Base-by-base conservation (phyloP, 2,888 invertebrate species). In the Synergus japonicus region DNA sequence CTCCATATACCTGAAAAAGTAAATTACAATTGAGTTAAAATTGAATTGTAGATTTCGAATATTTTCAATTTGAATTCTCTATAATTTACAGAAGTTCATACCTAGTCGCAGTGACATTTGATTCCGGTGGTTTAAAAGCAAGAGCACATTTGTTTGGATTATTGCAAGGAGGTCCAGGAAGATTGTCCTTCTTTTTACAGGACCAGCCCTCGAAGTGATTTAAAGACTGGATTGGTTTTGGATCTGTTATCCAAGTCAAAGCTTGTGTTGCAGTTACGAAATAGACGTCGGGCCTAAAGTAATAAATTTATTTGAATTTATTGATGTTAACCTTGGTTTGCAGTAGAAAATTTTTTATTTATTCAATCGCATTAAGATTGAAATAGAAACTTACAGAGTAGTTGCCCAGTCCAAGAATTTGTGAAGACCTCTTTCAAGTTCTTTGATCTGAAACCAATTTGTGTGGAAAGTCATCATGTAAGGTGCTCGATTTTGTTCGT, bases 381-480 rank as follows among this genome's bases (percentile, higher is more conserved):
- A 15, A 37, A 60, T 37, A 58, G 65, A 76, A 85, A 94, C 95
- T 94, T 92, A 96, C 96, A 95, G 92, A 84, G 94, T 94, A 64
- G 95, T 93, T 0, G 96, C 95, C 96, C 97, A 97, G 85, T 96
- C 95, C 80, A 98, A 93, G 93, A 98, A 98, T 92, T 97, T 97
- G 86, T 96, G 96, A 1, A 98, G 93, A 29, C 97, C 98, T 80
- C 93, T 93, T 90, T 97, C 97, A 13, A 97, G 93, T 87, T 95
- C 96, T 89, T 96, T 97, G 87, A 96, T 97, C 91, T 96, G 97
- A 94, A 98, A 98, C 98, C 98, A 98, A 92, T 98, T 98, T 0
- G 98, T 98, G 90, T 98, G 98, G 95, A 98, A 96, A 0, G 98
- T 96, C 97, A 98, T 97, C 97, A 97, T 97, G 92, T 98, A 98